phyloP scores from a whole-genome alignment of 2,888 invertebrate species.

The Orchestes rusci region DNA sequence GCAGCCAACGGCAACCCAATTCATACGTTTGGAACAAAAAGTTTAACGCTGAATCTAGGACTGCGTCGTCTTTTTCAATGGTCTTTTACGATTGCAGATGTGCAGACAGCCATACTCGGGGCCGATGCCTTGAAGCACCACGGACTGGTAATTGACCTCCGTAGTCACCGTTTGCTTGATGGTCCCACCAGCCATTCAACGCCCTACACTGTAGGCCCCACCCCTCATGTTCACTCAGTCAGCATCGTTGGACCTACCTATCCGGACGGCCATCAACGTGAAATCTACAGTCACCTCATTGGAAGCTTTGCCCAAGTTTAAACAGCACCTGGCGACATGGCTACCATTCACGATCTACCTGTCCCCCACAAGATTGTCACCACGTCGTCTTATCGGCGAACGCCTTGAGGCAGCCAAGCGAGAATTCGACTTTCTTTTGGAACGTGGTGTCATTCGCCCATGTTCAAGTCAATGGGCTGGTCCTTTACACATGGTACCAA shows the following conservation, averaged over 20 bases:
- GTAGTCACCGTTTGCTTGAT: not conserved
- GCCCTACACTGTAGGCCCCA: not conserved
- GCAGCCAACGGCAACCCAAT: not conserved
- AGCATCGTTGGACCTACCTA: not conserved
- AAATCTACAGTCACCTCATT: too few species aligned
- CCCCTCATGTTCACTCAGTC: not conserved
- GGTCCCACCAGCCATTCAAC: not conserved
- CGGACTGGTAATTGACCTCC: not conserved
- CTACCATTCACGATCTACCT: too few species aligned
- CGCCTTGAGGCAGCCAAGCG: conserved; percentile 26
- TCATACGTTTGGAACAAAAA: not conserved
- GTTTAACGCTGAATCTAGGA: not conserved
- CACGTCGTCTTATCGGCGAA: not conserved
- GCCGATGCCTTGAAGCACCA: not conserved
- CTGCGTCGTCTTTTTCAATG: not conserved
- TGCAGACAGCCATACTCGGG: conserved; percentile 6
- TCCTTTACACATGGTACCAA: conserved; percentile 35
- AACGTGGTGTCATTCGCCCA: conserved; percentile 27
- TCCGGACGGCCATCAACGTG: too few species aligned
- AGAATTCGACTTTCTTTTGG: conserved; percentile 33
- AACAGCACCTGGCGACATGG: not conserved
- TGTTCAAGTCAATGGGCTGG: conserved; percentile 33
- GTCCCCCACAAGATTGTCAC: too few species aligned
- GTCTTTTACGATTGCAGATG: conserved; percentile 4
- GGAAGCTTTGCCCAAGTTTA: not conserved